Percentiles rank a stretch among this genome's conserved stretches.
Evolutionary conservation across 37 sponge, comb jelly and placozoan genomes (phyloP).

Genomic region (Chondrilla cf. caribensis): DNA sequence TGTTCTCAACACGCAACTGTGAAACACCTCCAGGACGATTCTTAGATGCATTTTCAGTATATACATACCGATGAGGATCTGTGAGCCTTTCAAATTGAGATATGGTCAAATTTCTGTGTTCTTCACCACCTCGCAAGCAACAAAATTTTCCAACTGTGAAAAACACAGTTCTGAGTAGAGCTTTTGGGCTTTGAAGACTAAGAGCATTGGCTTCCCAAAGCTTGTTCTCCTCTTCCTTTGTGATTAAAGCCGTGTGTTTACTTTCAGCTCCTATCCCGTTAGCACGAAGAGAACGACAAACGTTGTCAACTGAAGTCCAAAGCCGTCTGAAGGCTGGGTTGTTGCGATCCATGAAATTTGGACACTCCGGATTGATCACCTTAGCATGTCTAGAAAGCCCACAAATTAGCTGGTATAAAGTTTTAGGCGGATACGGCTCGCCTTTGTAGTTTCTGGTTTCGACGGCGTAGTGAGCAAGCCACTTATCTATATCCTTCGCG

Average conservation of each 20-base stretch:
- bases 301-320: background rate
- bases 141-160: background rate
- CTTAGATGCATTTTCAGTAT: slow-evolving; percentile 7
- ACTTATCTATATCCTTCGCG: too few relatives aligned
- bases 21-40: background rate
- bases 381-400: too few relatives aligned
- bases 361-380: background rate
- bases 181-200: background rate
- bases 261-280: background rate
- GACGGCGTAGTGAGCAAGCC: too few relatives aligned
- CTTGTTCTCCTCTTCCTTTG: background rate
- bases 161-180: background rate
- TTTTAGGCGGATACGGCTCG: too few relatives aligned
- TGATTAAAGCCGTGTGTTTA: background rate
- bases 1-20: background rate
- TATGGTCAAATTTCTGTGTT: background rate
- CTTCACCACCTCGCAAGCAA: slow-evolving; percentile 1
- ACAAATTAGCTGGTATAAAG: too few relatives aligned
- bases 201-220: background rate
- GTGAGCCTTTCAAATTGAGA: background rate
- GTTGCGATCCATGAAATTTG: background rate
- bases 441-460: too few relatives aligned
- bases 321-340: background rate
- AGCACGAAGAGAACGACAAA: background rate
- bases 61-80: background rate